These are phyloP conservation scores for Cottoperca gobio DNA, from an alignment of 2,797 vertebrate species.

Conservation along the genomic window DNA sequence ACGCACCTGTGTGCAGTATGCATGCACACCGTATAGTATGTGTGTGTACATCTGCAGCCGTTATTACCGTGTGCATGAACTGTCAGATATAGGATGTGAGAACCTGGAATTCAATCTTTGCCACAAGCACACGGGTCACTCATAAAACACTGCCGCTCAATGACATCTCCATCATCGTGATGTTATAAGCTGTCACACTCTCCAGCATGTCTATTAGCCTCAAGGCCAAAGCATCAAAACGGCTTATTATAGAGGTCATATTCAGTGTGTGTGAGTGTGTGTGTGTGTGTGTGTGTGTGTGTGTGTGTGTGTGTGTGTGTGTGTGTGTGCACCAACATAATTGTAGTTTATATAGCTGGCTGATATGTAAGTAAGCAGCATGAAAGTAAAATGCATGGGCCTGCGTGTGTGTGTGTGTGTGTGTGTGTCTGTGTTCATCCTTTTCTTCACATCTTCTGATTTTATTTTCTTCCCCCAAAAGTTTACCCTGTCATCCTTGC, in stretches of 20 bases:
- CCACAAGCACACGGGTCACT: constrained; percentile 54
- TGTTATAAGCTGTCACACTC: constrained; percentile 80
- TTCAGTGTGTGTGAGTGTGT: constrained; percentile 32
- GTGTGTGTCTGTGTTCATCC: constrained; percentile 26
- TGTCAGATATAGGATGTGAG: constrained; percentile 11
- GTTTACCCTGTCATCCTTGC: constrained; percentile 71
- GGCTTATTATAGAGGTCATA: constrained; percentile 66
- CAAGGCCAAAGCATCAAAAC: constrained; percentile 71
- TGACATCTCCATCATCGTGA: constrained; percentile 81
- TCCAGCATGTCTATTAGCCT: constrained; percentile 67
- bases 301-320: not conserved
- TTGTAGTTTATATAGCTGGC: constrained; percentile 44
- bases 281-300: not conserved
- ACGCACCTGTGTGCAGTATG: not conserved
- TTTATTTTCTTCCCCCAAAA: constrained; percentile 63
- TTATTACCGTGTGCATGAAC: constrained; percentile 6
- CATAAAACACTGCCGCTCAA: constrained; percentile 75
- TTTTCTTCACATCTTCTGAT: constrained; percentile 51
- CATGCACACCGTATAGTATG: not conserved
- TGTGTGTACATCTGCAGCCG: not conserved
- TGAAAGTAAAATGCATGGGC: constrained; percentile 33
- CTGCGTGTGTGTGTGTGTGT: constrained; percentile 4
- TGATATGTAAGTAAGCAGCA: constrained; percentile 34
- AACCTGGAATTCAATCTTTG: constrained; percentile 52
- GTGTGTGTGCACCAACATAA: constrained; percentile 15